Evolutionary conservation across 1,140 invertebrate species (phyloP).

Genomic region (Apis cerana): DNA sequence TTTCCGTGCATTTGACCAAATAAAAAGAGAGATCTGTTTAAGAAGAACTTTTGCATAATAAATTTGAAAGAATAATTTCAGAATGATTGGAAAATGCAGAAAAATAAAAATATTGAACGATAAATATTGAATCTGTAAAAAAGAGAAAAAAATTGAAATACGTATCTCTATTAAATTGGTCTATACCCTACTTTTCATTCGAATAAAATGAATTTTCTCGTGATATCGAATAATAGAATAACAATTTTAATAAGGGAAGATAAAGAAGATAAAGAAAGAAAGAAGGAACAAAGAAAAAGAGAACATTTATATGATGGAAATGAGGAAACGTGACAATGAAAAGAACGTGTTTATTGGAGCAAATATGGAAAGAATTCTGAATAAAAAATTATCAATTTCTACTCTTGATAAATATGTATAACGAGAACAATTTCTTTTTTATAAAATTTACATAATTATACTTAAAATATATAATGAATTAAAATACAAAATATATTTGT

Average conservation of each 20-base stretch:
- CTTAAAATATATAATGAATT: too few species aligned
- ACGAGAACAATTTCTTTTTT: not conserved
- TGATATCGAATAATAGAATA: not conserved
- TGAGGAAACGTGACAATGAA: not conserved
- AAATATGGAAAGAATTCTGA: not conserved
- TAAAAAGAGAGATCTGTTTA: too few species aligned
- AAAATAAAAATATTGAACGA: too few species aligned
- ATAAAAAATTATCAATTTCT: not conserved
- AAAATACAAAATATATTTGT: too few species aligned
- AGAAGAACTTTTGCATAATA: too few species aligned
- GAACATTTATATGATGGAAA: not conserved
- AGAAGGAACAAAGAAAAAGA: not conserved
- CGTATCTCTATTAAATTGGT: not conserved
- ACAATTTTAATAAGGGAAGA: not conserved
- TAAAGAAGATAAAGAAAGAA: not conserved
- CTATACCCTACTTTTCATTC: not conserved
- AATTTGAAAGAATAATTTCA: too few species aligned
- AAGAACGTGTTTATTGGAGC: not conserved
- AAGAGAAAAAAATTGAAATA: not conserved
- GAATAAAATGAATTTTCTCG: not conserved
- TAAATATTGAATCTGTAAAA: not conserved
- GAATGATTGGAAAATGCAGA: too few species aligned
- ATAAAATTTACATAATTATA: too few species aligned
- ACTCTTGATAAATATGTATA: not conserved
- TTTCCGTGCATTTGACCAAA: too few species aligned